Evolutionary conservation across 2,888 invertebrate genomes (phyloP).

Genomic region (Heliconius erato): DNA sequence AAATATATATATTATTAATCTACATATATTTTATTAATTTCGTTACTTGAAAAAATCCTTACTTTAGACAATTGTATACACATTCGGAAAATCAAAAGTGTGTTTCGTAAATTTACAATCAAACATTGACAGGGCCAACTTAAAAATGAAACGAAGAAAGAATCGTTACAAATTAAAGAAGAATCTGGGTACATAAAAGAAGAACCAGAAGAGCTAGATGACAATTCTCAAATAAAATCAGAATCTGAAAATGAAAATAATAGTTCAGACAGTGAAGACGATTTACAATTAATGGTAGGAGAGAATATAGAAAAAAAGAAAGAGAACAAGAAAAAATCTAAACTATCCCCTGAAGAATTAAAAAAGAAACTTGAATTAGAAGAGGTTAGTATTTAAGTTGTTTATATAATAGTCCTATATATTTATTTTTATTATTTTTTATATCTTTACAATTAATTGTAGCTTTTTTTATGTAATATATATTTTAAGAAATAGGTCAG

Average conservation of each 20-base stretch:
- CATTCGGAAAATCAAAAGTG: not conserved
- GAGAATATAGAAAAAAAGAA: conserved; percentile 76
- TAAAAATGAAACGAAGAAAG: conserved; percentile 53
- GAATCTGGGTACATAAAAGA: conserved; percentile 62
- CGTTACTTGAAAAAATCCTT: not conserved
- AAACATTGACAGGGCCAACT: conserved; percentile 16
- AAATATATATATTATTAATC: not conserved
- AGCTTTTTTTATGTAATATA: not conserved
- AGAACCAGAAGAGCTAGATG: conserved; percentile 53
- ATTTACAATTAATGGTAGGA: conserved; percentile 76
- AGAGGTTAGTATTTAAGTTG: conserved; percentile 64
- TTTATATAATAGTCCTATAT: not conserved
- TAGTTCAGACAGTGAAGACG: conserved; percentile 51
- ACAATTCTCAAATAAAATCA: conserved; percentile 45
- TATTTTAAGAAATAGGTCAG: no score
- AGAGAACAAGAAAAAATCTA: conserved; percentile 75
- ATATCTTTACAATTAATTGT: not conserved
- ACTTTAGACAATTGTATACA: not conserved
- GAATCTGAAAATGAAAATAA: conserved; percentile 52
- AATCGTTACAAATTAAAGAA: conserved; percentile 57
- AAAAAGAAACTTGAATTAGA: conserved; percentile 80
- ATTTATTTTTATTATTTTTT: not conserved
- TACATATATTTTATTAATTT: not conserved
- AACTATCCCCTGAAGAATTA: conserved; percentile 76
- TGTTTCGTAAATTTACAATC: not conserved